These are phyloP conservation scores for Romanogobio albipinnatus DNA, from an alignment of 2,113 vertebrate species.

Conservation along the genomic window DNA sequence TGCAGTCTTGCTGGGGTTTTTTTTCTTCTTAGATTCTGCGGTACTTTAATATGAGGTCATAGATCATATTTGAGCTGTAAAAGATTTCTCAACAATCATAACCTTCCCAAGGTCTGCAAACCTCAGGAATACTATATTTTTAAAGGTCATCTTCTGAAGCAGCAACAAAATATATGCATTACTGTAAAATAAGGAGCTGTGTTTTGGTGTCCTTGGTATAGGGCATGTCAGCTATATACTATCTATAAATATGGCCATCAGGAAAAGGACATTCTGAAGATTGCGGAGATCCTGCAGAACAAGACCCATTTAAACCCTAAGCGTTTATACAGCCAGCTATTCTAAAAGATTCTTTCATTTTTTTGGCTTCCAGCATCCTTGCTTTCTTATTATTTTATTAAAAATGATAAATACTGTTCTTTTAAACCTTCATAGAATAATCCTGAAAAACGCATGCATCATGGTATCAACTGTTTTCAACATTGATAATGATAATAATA, in stretches of 20 bases:
- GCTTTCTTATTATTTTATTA: too few relatives aligned
- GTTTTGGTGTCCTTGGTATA: constrained; percentile 65
- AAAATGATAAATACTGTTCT: background rate
- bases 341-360: constrained; percentile 44
- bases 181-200: constrained; percentile 33
- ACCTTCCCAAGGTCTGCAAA: constrained; percentile 38
- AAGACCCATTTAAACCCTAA: constrained; percentile 74
- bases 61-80: constrained; percentile 39
- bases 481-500: background rate
- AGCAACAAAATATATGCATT: constrained; percentile 32
- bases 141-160: constrained; percentile 16
- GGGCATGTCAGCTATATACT: constrained; percentile 78
- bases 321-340: constrained; percentile 71
- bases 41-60: constrained; percentile 36
- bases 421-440: background rate
- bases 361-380: background rate
- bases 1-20: background rate
- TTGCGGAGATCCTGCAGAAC: constrained; percentile 76
- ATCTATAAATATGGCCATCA: constrained; percentile 81
- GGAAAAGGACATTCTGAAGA: constrained; percentile 78
- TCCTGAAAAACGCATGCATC: background rate
- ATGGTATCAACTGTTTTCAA: background rate
- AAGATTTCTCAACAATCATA: constrained; percentile 26
- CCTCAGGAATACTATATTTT: constrained; percentile 32
- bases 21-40: background rate